Conservation (phyloP, 2,113 vertebrate species). For the Chlorodrepanis virens region DNA sequence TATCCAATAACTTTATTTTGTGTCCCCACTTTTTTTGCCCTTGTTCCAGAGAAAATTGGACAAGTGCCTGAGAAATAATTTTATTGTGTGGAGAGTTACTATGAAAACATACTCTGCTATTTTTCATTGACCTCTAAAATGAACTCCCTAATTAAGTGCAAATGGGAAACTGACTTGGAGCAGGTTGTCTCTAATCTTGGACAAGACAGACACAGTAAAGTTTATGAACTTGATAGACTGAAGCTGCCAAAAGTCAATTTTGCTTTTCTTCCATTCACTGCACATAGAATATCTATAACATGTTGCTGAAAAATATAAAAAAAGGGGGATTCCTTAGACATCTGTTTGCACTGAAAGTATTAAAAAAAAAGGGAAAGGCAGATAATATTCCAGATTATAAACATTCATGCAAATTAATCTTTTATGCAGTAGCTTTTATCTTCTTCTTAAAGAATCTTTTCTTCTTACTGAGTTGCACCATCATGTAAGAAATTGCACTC, state of each 20-base stretch:
- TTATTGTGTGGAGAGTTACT: constrained; percentile 77
- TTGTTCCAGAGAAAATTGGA: constrained; percentile 76
- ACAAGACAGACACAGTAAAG: constrained; percentile 72
- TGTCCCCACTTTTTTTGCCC: constrained; percentile 71
- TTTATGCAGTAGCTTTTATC: constrained; percentile 63
- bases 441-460: background rate
- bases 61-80: constrained; percentile 73
- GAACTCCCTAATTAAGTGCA: constrained; percentile 81
- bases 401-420: constrained; percentile 60
- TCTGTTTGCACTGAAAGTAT: constrained; percentile 65
- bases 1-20: constrained; percentile 73
- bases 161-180: constrained; percentile 79
- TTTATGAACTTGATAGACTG: constrained; percentile 77
- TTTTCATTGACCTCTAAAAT: constrained; percentile 77
- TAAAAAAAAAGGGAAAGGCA: background rate
- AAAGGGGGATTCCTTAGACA: constrained; percentile 70
- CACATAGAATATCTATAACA: constrained; percentile 65
- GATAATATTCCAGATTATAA: constrained; percentile 35
- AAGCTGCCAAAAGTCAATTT: constrained; percentile 71
- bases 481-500: constrained; percentile 33
- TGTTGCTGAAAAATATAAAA: constrained; percentile 52
- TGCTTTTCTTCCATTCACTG: constrained; percentile 65
- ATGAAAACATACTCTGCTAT: constrained; percentile 71
- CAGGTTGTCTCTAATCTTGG: constrained; percentile 74
- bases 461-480: constrained; percentile 18